These are phyloP conservation scores for Palloptera scutellata DNA, from an alignment of 2,888 invertebrate species.

Conservation along the genomic window DNA sequence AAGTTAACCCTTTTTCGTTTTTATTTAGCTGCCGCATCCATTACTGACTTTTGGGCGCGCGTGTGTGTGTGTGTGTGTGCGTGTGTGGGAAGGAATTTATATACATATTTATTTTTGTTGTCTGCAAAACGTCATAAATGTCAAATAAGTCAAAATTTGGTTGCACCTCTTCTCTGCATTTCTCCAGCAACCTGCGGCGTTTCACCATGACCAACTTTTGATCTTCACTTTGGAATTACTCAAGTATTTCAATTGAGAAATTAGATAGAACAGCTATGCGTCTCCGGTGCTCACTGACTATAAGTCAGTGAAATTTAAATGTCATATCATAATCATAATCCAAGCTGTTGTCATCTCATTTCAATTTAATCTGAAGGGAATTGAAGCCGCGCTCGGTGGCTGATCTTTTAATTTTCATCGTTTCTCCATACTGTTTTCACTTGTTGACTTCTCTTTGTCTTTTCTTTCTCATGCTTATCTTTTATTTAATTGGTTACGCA, in stretches of 20 bases:
- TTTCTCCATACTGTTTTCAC: constrained; percentile 7
- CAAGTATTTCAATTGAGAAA: constrained; percentile 29
- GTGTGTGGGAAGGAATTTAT: constrained; percentile 7
- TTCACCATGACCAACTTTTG: constrained; percentile 8
- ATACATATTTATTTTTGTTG: background rate
- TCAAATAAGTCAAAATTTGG: constrained; percentile 44
- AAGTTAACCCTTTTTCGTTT: constrained; percentile 22
- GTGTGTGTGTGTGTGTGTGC: background rate
- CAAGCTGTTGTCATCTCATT: background rate
- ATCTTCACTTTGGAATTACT: constrained; percentile 6
- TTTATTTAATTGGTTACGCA: constrained; percentile 9
- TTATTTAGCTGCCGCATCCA: constrained; percentile 11
- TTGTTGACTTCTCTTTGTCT: background rate
- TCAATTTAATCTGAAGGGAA: background rate
- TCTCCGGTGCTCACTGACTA: background rate
- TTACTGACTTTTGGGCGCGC: constrained; percentile 20
- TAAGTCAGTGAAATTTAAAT: background rate
- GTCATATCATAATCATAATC: constrained; percentile 1
- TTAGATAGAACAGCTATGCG: constrained; percentile 27
- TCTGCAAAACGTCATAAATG: constrained; percentile 35
- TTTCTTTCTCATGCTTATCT: background rate
- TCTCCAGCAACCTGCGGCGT: too few species aligned
- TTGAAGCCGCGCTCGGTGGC: background rate
- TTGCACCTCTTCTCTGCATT: constrained; percentile 32
- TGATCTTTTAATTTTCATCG: constrained; percentile 2